These are phyloP conservation scores for Rutilus rutilus DNA, from an alignment of 2,113 vertebrate genomes.

Conservation along the genomic window DNA sequence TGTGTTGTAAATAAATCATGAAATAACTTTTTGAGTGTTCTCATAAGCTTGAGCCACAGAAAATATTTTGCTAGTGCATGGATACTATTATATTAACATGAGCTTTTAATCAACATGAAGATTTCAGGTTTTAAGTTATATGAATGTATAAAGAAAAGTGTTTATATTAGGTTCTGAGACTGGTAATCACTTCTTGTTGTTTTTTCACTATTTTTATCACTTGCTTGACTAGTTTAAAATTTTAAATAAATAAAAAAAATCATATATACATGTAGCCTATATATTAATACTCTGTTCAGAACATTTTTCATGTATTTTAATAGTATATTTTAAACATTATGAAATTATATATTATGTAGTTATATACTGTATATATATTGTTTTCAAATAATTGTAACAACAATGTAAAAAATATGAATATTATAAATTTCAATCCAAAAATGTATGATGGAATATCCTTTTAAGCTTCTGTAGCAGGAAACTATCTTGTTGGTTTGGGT, in stretches of 20 bases:
- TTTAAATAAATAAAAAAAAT: no score
- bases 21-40: background rate
- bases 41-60: background rate
- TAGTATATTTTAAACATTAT: no score
- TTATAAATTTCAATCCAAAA: background rate
- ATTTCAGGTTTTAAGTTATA: background rate
- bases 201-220: background rate
- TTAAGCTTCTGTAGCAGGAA: background rate
- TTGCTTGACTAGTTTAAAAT: background rate
- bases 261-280: no score
- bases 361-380: no score
- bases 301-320: no score
- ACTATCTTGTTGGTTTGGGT: background rate
- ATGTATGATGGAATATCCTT: background rate
- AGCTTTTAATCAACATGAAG: background rate
- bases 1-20: slow-evolving; percentile 28
- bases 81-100: background rate
- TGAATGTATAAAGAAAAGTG: background rate
- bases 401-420: background rate
- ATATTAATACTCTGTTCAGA: no score
- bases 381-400: no score
- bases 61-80: background rate
- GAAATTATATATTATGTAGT: no score
- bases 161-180: background rate
- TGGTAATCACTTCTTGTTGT: background rate